Conservation (phyloP, 2,113 vertebrate genomes). For the Pongo pygmaeus region DNA sequence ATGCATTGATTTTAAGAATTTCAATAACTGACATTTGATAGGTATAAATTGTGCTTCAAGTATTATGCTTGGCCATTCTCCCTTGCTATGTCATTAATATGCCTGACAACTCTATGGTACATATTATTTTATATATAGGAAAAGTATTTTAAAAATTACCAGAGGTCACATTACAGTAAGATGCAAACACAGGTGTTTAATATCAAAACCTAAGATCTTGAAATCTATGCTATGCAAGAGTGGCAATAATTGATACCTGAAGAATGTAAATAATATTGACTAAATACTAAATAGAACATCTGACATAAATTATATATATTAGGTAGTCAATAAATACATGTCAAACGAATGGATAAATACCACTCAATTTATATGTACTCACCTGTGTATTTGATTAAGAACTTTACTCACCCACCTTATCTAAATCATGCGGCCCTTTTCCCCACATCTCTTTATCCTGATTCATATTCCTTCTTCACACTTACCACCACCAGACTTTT, state of each 20-base stretch:
- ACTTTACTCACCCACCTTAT: not conserved
- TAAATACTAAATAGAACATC: not conserved
- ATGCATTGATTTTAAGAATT: not conserved
- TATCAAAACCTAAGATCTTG: not conserved
- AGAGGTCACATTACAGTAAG: not conserved
- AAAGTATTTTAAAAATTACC: not conserved
- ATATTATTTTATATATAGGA: not conserved
- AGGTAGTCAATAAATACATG: not conserved
- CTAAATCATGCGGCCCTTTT: not conserved
- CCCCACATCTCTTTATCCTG: not conserved
- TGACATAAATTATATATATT: not conserved
- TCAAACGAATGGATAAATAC: not conserved
- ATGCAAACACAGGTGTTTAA: not conserved
- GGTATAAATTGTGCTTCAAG: not conserved
- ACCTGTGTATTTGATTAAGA: not conserved
- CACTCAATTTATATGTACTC: not conserved
- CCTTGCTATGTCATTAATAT: not conserved
- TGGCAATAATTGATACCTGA: not conserved
- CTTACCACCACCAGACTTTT: not conserved
- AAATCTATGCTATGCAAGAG: not conserved
- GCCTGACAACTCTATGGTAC: not conserved
- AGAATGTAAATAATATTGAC: not conserved
- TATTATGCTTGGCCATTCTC: not conserved
- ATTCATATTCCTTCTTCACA: not conserved
- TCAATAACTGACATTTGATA: not conserved